Base-by-base conservation (phyloP, 2,888 invertebrate genomes). In the Agriopis marginaria region DNA sequence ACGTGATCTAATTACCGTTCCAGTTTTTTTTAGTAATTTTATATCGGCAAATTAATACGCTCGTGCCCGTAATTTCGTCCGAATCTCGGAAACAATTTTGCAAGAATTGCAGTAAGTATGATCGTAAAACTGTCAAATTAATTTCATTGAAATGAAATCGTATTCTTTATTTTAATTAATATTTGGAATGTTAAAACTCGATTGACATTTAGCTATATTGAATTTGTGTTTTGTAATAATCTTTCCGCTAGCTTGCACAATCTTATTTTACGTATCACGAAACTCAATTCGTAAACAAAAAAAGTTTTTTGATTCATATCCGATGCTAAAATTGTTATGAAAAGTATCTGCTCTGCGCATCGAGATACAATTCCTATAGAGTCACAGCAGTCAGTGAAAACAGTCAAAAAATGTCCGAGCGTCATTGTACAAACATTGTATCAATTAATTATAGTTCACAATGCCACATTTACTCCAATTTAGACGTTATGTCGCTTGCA, bases 11-110 rank as follows among this genome's bases (percentile, higher is more conserved):
- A 45, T 45, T 23, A 58, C 4, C 45, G 11, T 45, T 58, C 17
- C 44, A 58, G 45, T 40, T 45, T 23, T 12, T 14, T 0, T 44
- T 44, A 8, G 45, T 44, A 14, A 40, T 42, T 56, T 14, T 44
- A 42, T n/a, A 32, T 7, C n/a, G 32, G 42, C 42, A 2, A 40
- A 45, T 50, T 32, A 47, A 53, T 6, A 53, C 45, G 50, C 17
- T 47, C 40, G 14, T 32, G 54, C 11, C 0, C 39, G n/a, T 42
- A 66, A 61, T 55, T 60, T 49, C 14, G n/a, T 54, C 42, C 23
- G 39, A 39, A 39, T 32, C 51, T 45, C 44, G 44, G 40, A 66
- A 60, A 40, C 44, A 11, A 14, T 55, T 58, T 42, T 12, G 59
- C 23, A 59, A 58, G 12, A 51, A 32, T n/a, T 8, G 39, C 40